Evolutionary conservation across 2,113 vertebrate genomes (phyloP).

Genomic region (Azemiops feae): DNA sequence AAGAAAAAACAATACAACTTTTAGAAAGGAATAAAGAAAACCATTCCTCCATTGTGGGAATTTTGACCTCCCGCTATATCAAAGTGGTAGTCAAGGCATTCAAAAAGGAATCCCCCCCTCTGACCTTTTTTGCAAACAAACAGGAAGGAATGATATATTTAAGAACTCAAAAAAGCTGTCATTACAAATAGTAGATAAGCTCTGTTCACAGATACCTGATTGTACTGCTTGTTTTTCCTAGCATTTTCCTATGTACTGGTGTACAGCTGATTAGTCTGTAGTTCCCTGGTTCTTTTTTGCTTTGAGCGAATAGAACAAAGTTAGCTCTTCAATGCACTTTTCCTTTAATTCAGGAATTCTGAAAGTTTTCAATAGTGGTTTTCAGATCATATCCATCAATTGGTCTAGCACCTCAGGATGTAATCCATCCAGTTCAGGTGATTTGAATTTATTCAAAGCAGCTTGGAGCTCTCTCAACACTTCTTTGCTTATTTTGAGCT

Average conservation of each 20-base stretch:
- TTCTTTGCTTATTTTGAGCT: background rate
- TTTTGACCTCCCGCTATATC: too few relatives aligned
- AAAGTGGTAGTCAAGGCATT: too few relatives aligned
- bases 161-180: background rate
- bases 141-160: background rate
- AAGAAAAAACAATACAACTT: too few relatives aligned
- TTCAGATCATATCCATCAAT: background rate
- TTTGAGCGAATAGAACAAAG: background rate
- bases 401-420: background rate
- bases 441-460: background rate
- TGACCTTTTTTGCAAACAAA: background rate
- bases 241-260: background rate
- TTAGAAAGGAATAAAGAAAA: too few relatives aligned
- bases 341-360: background rate
- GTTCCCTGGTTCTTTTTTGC: background rate
- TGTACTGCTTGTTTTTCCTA: background rate
- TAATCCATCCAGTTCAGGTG: background rate
- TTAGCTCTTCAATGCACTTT: background rate
- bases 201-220: background rate
- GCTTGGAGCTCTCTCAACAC: background rate
- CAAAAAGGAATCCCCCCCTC: too few relatives aligned
- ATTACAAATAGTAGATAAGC: background rate
- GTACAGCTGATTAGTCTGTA: background rate
- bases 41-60: too few relatives aligned
- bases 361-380: background rate